Conservation (phyloP, 2,888 invertebrate species). For the Caradrina kadenii region DNA sequence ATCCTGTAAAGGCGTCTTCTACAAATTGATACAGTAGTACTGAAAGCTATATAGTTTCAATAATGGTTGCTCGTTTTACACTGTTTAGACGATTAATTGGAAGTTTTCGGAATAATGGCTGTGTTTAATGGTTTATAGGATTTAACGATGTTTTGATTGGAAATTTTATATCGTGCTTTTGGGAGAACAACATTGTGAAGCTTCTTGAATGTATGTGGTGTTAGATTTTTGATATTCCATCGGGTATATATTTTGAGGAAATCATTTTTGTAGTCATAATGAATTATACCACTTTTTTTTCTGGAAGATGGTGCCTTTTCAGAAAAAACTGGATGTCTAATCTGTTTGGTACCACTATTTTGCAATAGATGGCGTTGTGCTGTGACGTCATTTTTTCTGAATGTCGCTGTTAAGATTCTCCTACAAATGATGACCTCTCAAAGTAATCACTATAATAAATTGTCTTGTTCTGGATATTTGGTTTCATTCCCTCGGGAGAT, state of each 20-base stretch:
- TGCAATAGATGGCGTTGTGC: no score
- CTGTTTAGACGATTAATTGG: conserved; percentile 36
- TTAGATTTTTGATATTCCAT: not conserved
- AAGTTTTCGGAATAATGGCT: conserved; percentile 38
- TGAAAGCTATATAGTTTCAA: conserved; percentile 35
- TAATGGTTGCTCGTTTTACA: conserved; percentile 34
- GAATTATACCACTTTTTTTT: no score
- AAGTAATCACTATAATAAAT: no score
- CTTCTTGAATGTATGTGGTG: not conserved
- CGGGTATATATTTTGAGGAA: not conserved
- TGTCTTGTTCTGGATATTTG: no score
- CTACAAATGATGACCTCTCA: no score
- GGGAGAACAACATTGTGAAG: not conserved
- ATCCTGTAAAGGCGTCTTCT: conserved; percentile 35
- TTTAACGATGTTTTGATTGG: conserved; percentile 40
- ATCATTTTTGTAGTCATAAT: no score
- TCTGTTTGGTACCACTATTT: no score
- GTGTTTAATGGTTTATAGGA: conserved; percentile 19
- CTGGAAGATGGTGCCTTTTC: no score
- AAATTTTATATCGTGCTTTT: conserved; percentile 11
- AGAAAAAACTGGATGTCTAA: no score
- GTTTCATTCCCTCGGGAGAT: no score
- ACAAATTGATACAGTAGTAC: conserved; percentile 44
- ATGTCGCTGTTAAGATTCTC: no score
- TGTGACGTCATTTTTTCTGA: no score